Conservation (phyloP, 2,888 invertebrate genomes). For the Kuschelorhynchus macadamiae region DNA sequence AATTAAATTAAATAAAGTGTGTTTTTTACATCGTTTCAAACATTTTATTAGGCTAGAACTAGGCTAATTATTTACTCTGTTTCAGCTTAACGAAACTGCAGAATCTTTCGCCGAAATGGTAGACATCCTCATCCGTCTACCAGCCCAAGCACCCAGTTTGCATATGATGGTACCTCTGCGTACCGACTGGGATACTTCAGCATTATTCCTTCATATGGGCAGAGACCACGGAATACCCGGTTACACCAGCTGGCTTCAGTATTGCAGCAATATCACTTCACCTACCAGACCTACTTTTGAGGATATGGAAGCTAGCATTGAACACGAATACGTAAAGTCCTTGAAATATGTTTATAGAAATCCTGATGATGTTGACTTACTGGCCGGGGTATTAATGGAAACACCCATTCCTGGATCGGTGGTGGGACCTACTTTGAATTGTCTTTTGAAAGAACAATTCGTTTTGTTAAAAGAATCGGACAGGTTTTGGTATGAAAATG, state of each 20-base stretch:
- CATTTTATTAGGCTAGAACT: no score
- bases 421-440: constrained; percentile 91
- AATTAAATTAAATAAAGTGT: no score
- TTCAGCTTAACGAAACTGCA: constrained; percentile 73
- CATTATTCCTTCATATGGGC: constrained; percentile 74
- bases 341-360: constrained; percentile 78
- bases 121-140: constrained; percentile 75
- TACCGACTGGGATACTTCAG: constrained; percentile 68
- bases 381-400: constrained; percentile 88
- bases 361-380: constrained; percentile 84
- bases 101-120: constrained; percentile 70
- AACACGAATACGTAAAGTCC: constrained; percentile 74
- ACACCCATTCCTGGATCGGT: constrained; percentile 81
- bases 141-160: constrained; percentile 76
- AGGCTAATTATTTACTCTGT: neutral
- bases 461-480: constrained; percentile 87
- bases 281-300: constrained; percentile 61
- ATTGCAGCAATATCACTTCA: constrained; percentile 72
- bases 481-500: constrained; percentile 96
- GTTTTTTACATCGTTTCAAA: no score
- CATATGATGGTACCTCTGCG: constrained; percentile 68
- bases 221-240: constrained; percentile 87
- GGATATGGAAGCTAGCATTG: constrained; percentile 73
- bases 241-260: constrained; percentile 78
- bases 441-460: constrained; percentile 88